Evolutionary conservation across 1,140 invertebrate genomes (phyloP).

Genomic region (Phymastichus coffea): DNA sequence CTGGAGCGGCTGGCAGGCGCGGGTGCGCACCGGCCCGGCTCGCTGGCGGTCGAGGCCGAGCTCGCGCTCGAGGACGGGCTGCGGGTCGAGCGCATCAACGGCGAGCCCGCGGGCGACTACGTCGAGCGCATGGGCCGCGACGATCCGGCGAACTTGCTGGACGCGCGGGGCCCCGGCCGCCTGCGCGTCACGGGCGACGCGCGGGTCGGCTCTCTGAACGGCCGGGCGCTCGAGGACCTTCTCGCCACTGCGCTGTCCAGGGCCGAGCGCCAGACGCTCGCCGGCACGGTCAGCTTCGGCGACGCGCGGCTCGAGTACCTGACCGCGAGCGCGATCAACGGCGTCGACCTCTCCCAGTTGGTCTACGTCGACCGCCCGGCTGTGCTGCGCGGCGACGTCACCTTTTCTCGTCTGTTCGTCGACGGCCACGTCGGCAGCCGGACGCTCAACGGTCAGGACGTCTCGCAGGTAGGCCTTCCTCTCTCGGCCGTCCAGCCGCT

Average conservation of each 20-base stretch:
- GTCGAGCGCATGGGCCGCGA: slow-evolving; percentile 14
- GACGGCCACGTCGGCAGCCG: slow-evolving; percentile 26
- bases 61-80: slow-evolving; percentile 28
- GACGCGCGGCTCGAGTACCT: slow-evolving; percentile 25
- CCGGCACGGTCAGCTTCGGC: slow-evolving; percentile 13
- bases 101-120: slow-evolving; percentile 15
- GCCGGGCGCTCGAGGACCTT: slow-evolving; percentile 22
- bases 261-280: slow-evolving; percentile 28
- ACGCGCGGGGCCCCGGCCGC: slow-evolving; percentile 14
- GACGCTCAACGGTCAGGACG: slow-evolving; percentile 27
- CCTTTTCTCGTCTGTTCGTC: slow-evolving; percentile 33
- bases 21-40: no score
- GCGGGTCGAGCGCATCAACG: slow-evolving; percentile 24
- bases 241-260: slow-evolving; percentile 29
- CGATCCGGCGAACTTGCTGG: slow-evolving; percentile 19
- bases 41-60: slow-evolving; percentile 34
- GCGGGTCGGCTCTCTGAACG: slow-evolving; percentile 20
- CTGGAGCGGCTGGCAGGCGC: no score
- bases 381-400: slow-evolving; percentile 28
- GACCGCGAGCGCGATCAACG: slow-evolving; percentile 29
- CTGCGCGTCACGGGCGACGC: slow-evolving; percentile 29
- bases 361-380: slow-evolving; percentile 32
- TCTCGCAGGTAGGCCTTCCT: slow-evolving; percentile 28
- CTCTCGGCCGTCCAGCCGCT: no score
- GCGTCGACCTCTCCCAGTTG: slow-evolving; percentile 20